Conservation (phyloP, 2,888 invertebrate genomes). For the Aphidius colemani region DNA sequence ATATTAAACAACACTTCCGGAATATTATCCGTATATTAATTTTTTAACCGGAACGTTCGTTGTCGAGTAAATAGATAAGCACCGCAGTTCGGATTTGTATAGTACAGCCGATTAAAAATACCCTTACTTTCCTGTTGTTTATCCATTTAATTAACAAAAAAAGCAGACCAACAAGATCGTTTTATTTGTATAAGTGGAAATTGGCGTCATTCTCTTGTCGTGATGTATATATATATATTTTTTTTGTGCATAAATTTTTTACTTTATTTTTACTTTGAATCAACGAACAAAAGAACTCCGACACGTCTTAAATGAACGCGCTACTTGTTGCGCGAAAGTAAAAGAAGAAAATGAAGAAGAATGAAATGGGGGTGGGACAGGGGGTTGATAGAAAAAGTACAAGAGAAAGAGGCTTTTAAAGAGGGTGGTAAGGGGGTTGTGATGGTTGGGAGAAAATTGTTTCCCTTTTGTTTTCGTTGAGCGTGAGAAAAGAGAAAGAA, state of each 20-base stretch:
- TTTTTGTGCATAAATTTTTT: conserved; percentile 1
- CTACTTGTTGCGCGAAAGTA: conserved; percentile 58
- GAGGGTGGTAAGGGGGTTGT: conserved; percentile 27
- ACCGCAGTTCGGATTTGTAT: too few relatives aligned
- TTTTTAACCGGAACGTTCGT: too few relatives aligned
- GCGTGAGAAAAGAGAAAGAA: conserved; percentile 44
- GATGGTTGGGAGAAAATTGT: conserved; percentile 50
- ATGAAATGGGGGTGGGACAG: conserved; percentile 26
- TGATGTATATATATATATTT: too few relatives aligned
- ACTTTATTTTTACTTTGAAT: conserved; percentile 42
- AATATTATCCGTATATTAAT: too few relatives aligned
- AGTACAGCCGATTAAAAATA: too few relatives aligned
- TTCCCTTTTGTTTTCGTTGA: conserved; percentile 58
- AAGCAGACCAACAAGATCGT: too few relatives aligned
- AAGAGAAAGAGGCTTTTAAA: conserved; percentile 31
- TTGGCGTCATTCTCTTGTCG: conserved; percentile 33
- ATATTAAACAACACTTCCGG: too few relatives aligned
- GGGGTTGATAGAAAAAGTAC: conserved; percentile 36
- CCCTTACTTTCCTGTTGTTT: too few relatives aligned
- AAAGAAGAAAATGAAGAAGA: conserved; percentile 36
- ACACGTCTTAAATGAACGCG: conserved; percentile 61
- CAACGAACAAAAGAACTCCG: conserved; percentile 59
- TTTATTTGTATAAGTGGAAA: conserved; percentile 52
- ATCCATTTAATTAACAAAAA: too few relatives aligned
- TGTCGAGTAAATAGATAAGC: too few relatives aligned